Conservation (phyloP, 2,113 vertebrate species). For the Limnothrissa miodon region DNA sequence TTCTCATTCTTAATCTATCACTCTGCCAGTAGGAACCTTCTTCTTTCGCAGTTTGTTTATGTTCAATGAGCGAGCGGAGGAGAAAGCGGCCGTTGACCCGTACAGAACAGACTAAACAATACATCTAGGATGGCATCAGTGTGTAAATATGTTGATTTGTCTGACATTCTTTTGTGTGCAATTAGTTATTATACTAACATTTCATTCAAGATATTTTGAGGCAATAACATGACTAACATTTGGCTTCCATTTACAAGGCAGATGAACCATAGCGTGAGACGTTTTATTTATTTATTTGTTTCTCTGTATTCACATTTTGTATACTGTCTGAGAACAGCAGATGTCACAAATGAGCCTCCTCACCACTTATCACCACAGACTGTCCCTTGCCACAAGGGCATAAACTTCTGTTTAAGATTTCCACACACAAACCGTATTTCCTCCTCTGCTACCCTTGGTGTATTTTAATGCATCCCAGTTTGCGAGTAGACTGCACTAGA, state of each 20-base stretch:
- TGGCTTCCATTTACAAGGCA: conserved; percentile 26
- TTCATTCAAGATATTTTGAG: not conserved
- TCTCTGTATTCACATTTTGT: not conserved
- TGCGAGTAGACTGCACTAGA: not conserved
- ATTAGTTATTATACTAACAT: not conserved
- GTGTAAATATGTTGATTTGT: not conserved
- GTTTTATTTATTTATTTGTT: not conserved
- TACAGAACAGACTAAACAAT: not conserved
- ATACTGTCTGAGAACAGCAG: not conserved
- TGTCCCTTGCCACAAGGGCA: not conserved
- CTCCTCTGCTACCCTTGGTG: not conserved
- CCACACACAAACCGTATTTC: not conserved
- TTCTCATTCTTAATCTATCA: too few relatives aligned
- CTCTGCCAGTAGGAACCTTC: not conserved
- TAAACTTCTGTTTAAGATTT: not conserved
- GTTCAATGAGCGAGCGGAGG: not conserved
- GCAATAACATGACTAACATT: conserved; percentile 17
- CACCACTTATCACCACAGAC: not conserved
- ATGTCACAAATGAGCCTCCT: not conserved
- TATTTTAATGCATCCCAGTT: not conserved
- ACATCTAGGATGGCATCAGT: not conserved
- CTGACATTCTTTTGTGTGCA: not conserved
- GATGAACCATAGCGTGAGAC: conserved; percentile 25
- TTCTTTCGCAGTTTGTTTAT: conserved; percentile 20
- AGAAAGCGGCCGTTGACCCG: not conserved